These are phyloP conservation scores for Cephus sareptanus DNA, from an alignment of 2,888 invertebrate genomes.

Conservation along the genomic window DNA sequence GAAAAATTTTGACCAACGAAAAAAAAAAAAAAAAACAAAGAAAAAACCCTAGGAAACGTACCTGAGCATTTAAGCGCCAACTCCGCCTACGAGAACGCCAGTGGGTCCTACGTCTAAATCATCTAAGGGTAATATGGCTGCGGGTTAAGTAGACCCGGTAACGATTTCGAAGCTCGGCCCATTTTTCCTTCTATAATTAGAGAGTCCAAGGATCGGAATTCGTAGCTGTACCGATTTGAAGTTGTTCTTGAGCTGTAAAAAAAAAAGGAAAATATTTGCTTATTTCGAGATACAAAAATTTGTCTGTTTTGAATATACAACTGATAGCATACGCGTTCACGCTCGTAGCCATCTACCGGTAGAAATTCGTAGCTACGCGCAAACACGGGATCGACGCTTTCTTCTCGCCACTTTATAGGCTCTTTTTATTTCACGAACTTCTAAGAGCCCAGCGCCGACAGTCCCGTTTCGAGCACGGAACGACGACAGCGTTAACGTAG, in stretches of 20 bases:
- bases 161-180: slow-evolving; percentile 17
- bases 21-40: slow-evolving; percentile 12
- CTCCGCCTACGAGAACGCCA: slow-evolving; percentile 18
- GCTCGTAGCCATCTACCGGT: too few relatives aligned
- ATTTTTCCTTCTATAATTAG: slow-evolving; percentile 9
- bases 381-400: too few relatives aligned
- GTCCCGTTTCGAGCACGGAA: not conserved
- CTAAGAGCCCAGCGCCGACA: not conserved
- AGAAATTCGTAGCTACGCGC: too few relatives aligned
- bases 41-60: not conserved
- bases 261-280: too few relatives aligned
- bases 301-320: too few relatives aligned
- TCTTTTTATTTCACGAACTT: not conserved
- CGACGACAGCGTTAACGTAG: not conserved
- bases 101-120: slow-evolving; percentile 18
- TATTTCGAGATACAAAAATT: too few relatives aligned
- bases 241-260: not conserved
- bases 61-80: slow-evolving; percentile 17
- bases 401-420: not conserved
- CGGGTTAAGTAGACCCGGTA: slow-evolving; percentile 2
- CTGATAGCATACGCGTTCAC: too few relatives aligned
- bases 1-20: slow-evolving; percentile 13
- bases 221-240: not conserved
- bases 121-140: slow-evolving; percentile 10
- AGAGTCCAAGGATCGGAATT: not conserved